Conservation (phyloP, 2,888 invertebrate species). For the Stenodera caucasica region DNA sequence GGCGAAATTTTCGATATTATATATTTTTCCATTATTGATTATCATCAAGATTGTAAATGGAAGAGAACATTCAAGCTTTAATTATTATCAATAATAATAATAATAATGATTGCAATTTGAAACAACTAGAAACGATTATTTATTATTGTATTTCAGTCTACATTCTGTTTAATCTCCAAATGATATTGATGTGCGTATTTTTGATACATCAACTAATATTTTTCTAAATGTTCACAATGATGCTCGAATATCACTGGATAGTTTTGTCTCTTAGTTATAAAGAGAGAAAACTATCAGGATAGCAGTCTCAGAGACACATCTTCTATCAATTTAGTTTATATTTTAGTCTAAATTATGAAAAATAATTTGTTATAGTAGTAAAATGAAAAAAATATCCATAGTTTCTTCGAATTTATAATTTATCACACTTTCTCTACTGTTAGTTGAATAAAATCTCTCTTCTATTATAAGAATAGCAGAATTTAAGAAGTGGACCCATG, state of each 20-base stretch:
- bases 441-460: no score
- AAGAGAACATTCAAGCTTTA: background rate
- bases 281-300: no score
- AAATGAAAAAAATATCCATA: background rate
- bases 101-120: background rate
- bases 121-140: background rate
- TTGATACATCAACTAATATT: background rate
- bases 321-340: background rate
- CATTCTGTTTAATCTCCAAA: background rate
- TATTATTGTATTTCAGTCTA: conserved; percentile 6
- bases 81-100: background rate
- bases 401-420: background rate
- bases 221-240: background rate
- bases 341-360: no score
- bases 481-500: conserved; percentile 8
- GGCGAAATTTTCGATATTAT: background rate
- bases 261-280: no score
- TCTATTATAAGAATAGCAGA: background rate
- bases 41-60: background rate
- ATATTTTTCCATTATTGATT: background rate
- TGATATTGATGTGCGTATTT: background rate
- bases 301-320: no score
- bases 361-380: background rate
- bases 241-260: no score
- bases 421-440: conserved; percentile 1